Evolutionary conservation across 1,140 invertebrate genomes (phyloP).

Genomic region (Drosophila trapezifrons): DNA sequence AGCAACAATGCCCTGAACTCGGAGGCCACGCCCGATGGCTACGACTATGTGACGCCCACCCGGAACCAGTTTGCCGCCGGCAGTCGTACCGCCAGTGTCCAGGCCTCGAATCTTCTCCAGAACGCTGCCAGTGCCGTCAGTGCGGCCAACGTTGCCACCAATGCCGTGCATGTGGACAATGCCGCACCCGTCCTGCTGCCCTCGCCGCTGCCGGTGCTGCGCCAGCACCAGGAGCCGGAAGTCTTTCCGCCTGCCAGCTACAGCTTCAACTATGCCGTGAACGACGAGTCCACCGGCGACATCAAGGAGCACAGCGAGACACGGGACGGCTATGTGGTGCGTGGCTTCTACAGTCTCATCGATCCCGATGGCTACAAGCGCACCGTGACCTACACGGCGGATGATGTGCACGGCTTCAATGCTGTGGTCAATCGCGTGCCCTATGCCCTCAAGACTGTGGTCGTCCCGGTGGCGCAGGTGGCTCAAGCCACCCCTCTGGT

Average conservation of each 20-base stretch:
- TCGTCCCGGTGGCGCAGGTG: conserved; percentile 14
- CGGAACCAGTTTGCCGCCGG: conserved; percentile 37
- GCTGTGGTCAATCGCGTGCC: conserved; percentile 84
- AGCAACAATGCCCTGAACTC: conserved; percentile 57
- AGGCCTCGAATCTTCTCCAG: conserved; percentile 45
- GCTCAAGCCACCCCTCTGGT: conserved; percentile 10
- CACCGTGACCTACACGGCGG: conserved; percentile 86
- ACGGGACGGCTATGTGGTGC: conserved; percentile 62
- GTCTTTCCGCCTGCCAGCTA: conserved; percentile 62
- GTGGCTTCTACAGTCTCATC: conserved; percentile 63
- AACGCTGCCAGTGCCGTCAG: conserved; percentile 32
- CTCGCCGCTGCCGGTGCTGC: conserved; percentile 37
- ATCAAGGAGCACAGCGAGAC: conserved; percentile 72
- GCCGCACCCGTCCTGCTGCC: conserved; percentile 29
- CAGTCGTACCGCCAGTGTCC: conserved; percentile 26
- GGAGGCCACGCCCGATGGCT: conserved; percentile 61
- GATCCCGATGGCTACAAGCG: conserved; percentile 84
- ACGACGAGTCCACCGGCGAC: conserved; percentile 65
- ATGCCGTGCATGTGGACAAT: conserved; percentile 9
- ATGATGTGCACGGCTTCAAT: conserved; percentile 86
- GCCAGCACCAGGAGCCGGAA: conserved; percentile 39
- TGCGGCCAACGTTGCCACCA: conserved; percentile 5
- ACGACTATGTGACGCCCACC: conserved; percentile 48
- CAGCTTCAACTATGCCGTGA: conserved; percentile 64
- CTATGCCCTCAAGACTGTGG: conserved; percentile 51